A percentile compares a stretch with the other conserved stretches of the same genome.
Conservation (phyloP, 1,140 invertebrate species). For the Penaeus indicus region DNA sequence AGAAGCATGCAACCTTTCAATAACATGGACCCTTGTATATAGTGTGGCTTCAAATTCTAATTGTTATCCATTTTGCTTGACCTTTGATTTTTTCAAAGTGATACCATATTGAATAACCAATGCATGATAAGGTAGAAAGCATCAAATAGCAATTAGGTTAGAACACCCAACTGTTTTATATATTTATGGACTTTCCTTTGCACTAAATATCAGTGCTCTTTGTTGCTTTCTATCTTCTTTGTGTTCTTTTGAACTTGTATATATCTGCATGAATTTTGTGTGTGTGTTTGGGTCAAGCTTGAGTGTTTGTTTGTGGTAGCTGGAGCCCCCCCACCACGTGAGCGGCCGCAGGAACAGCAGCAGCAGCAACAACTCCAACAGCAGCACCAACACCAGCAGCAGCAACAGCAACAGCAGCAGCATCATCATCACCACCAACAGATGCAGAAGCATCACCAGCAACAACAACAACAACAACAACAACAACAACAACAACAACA, state of each 20-base stretch:
- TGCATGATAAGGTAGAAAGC: slow-evolving; percentile 47
- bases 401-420: slow-evolving; percentile 39
- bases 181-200: not conserved
- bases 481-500: not conserved
- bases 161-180: not conserved
- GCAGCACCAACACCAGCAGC: slow-evolving; percentile 11
- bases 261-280: slow-evolving; percentile 47
- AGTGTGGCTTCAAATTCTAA: too few species aligned
- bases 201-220: not conserved
- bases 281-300: slow-evolving; percentile 39
- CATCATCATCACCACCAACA: slow-evolving; percentile 33
- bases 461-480: not conserved
- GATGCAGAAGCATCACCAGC: not conserved
- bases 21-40: too few species aligned
- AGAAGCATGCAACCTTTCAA: too few species aligned
- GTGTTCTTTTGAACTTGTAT: slow-evolving; percentile 17
- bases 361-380: slow-evolving; percentile 10
- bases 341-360: slow-evolving; percentile 31
- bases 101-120: not conserved
- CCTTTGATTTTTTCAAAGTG: too few species aligned
- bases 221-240: slow-evolving; percentile 32
- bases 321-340: slow-evolving; percentile 46
- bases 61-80: too few species aligned
- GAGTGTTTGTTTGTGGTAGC: slow-evolving; percentile 56
- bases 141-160: slow-evolving; percentile 6